A percentile compares a stretch with the other conserved stretches of the same genome.
Conservation (phyloP, 1,140 invertebrate species). For the Dendroctonus ponderosae region DNA sequence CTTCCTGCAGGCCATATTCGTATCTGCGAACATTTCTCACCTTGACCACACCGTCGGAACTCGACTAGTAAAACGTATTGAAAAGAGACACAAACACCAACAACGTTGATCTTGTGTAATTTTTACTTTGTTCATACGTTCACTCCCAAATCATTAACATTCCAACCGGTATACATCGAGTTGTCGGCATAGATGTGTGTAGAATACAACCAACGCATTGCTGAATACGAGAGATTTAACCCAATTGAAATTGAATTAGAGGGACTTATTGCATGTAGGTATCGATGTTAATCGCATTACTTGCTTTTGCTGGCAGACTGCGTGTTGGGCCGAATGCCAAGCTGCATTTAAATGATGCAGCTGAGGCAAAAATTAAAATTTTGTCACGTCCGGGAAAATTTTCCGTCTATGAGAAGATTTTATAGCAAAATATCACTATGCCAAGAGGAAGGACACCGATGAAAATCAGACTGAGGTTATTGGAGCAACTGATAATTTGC, state of each 20-base stretch:
- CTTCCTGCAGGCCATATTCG: constrained; percentile 12
- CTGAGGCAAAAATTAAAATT: too few species aligned
- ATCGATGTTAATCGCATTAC: too few species aligned
- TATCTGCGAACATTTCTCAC: background rate
- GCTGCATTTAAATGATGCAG: too few species aligned
- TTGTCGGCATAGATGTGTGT: constrained; percentile 1
- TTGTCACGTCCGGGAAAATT: too few species aligned
- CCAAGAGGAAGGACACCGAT: too few species aligned
- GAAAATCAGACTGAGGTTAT: too few species aligned
- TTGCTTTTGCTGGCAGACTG: too few species aligned
- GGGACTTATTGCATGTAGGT: too few species aligned
- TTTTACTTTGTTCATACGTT: constrained; percentile 15
- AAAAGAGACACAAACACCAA: background rate
- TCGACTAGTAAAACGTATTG: background rate
- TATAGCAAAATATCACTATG: too few species aligned
- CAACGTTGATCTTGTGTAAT: constrained; percentile 12
- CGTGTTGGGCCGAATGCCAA: too few species aligned
- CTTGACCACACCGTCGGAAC: background rate
- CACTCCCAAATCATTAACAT: constrained; percentile 16
- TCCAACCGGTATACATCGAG: constrained; percentile 1
- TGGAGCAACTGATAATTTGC: too few species aligned
- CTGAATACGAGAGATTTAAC: constrained; percentile 7
- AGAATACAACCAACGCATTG: constrained; percentile 6
- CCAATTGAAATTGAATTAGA: background rate
- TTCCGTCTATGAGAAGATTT: too few species aligned